phyloP scores from a whole-genome alignment of 2,113 vertebrate genomes.

The Burhinus oedicnemus region DNA sequence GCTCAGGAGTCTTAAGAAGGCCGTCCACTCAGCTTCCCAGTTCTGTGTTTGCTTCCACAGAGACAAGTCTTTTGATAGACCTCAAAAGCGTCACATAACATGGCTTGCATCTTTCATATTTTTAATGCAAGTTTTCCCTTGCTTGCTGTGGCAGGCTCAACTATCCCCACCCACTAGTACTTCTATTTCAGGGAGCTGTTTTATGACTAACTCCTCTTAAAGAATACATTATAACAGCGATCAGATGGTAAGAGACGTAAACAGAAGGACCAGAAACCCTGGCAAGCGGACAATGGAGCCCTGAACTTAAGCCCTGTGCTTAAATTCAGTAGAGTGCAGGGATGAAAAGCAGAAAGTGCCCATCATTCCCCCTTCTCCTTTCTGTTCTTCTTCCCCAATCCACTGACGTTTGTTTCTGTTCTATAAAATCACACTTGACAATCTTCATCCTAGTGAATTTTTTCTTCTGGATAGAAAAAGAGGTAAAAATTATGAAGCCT shows the following conservation, averaged over 20 bases:
- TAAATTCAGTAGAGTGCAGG: neutral
- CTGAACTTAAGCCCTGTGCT: neutral
- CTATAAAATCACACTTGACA: neutral
- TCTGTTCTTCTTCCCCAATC: neutral
- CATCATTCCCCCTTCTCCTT: neutral
- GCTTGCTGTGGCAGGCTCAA: neutral
- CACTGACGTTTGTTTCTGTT: neutral
- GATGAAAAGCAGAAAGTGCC: neutral
- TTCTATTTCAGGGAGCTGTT: slow-evolving; percentile 5
- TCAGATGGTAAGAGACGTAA: neutral
- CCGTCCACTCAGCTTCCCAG: neutral
- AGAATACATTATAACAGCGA: neutral
- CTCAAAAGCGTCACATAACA: neutral
- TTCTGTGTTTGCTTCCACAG: neutral
- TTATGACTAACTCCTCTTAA: neutral
- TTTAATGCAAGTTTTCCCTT: neutral
- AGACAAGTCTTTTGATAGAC: neutral
- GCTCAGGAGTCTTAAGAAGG: neutral
- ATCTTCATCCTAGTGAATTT: neutral
- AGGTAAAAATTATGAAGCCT: neutral
- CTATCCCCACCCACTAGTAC: neutral
- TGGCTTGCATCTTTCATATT: neutral
- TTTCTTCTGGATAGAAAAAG: neutral
- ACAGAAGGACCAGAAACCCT: neutral
- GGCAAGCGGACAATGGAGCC: neutral